Conservation (phyloP, 2,113 vertebrate species). For the Boulengeromyrus knoepffleri region DNA sequence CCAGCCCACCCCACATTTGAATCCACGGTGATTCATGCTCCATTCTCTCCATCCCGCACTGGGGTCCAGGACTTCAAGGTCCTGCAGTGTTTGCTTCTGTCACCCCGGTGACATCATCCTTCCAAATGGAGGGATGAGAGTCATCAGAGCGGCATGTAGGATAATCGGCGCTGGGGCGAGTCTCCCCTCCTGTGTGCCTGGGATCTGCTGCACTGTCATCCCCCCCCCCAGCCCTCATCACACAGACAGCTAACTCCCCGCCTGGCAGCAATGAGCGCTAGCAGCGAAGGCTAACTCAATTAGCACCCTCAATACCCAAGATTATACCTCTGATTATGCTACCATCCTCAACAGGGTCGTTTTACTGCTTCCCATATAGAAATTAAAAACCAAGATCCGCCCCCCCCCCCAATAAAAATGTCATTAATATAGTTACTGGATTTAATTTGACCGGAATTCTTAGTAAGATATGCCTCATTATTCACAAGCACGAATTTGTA, state of each 20-base stretch:
- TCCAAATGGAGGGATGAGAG: not conserved
- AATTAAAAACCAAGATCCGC: not conserved
- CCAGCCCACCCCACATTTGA: not conserved
- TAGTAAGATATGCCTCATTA: not conserved
- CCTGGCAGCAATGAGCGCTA: not conserved
- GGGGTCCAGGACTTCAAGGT: not conserved
- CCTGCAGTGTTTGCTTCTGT: constrained; percentile 1
- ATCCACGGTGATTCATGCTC: not conserved
- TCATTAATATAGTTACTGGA: not conserved
- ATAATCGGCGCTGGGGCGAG: not conserved
- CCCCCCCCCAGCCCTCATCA: not conserved
- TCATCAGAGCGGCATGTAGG: not conserved
- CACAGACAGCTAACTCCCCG: not conserved
- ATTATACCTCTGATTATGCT: not conserved
- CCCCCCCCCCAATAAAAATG: not conserved
- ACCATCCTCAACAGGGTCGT: not conserved
- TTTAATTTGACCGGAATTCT: not conserved
- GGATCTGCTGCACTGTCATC: not conserved
- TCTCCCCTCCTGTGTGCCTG: not conserved
- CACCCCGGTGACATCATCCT: not conserved
- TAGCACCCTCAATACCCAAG: not conserved
- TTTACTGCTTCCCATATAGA: not conserved
- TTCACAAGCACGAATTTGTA: not conserved
- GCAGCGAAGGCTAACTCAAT: not conserved
- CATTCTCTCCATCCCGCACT: not conserved